Evolutionary conservation across 2,113 vertebrate species (phyloP), one percentile per base, ranked within the genome.

Genomic region (Zosterops japonicus): DNA sequence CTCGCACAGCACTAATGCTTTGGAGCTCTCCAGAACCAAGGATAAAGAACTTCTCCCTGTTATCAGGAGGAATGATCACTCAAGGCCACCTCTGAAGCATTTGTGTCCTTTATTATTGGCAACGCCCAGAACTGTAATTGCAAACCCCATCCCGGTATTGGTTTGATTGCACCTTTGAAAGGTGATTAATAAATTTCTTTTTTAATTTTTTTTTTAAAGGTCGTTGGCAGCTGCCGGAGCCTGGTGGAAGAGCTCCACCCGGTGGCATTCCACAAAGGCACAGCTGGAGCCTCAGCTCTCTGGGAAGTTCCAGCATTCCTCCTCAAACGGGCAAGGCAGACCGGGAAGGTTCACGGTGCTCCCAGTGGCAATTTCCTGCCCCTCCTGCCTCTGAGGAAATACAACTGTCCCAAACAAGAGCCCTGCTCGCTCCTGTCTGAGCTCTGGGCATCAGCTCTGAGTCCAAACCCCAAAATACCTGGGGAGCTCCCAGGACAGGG

Each of bases 221-320:
- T 21, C 0, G 0, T 19, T 9, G 61, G 70, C 33, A 57, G 70
- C 57, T n/a, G 85, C n/a, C 1, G 0, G 52, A 75, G 76, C 59
- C 74, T 13, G 78, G 88, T 55, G 91, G 87, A 91, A 92, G 85
- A 88, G 94, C 95, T 96, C 96, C 93, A 83, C 91, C 94, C 85
- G 29, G 78, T 44, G 94, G 96, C 90, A 47, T 1, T 8, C 27
- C 4, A 7, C 6, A 29, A 79, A 91, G 91, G 91, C 94, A 83
- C 87, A 23, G 78, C 87, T 16, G 57, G 24, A 87, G 83, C 47
- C 60, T 42, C 87, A 11, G 41, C 1, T 14, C 79, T 2, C 29
- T 1, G 3, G 31, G 12, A 75, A 69, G 46, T 8, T 47, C n/a
- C 78, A 64, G 0, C 3, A 11, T 35, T 82, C 50, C 78, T 72